These are phyloP conservation scores for Zosterops pallidus DNA, from an alignment of 2,113 vertebrate genomes.

Conservation along the genomic window DNA sequence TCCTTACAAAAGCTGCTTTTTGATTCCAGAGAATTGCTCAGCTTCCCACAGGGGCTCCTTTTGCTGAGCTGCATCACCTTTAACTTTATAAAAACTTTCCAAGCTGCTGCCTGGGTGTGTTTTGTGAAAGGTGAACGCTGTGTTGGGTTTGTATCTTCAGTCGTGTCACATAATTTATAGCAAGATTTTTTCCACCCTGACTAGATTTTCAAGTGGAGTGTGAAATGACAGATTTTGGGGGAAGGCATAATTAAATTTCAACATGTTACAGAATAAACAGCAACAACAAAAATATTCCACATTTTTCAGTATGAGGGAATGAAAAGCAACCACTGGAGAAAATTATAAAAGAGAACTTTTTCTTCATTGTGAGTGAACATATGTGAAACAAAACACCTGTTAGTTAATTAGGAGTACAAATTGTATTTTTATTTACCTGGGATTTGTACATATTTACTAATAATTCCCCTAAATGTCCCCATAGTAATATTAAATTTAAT, in stretches of 20 bases:
- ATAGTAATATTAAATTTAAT: neutral
- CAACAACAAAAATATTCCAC: neutral
- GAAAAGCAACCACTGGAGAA: neutral
- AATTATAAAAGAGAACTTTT: neutral
- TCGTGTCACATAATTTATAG: neutral
- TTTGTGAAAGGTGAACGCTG: neutral
- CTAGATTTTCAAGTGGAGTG: neutral
- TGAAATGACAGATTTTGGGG: neutral
- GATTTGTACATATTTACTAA: neutral
- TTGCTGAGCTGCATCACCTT: neutral
- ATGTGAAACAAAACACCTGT: neutral
- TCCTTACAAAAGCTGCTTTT: neutral
- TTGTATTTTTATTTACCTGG: neutral
- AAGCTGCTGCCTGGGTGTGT: neutral
- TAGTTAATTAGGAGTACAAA: conserved; percentile 19
- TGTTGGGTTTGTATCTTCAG: neutral
- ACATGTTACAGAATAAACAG: neutral
- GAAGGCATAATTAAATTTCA: conserved; percentile 13
- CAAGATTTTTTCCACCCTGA: neutral
- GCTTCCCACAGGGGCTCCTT: neutral
- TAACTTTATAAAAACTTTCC: neutral
- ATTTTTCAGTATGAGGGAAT: neutral
- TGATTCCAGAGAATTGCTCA: neutral
- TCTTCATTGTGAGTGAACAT: neutral
- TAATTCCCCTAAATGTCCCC: neutral